Evolutionary conservation across 64 coral and sea anemone species (phyloP).

Genomic region (Platygyra sinensis): DNA sequence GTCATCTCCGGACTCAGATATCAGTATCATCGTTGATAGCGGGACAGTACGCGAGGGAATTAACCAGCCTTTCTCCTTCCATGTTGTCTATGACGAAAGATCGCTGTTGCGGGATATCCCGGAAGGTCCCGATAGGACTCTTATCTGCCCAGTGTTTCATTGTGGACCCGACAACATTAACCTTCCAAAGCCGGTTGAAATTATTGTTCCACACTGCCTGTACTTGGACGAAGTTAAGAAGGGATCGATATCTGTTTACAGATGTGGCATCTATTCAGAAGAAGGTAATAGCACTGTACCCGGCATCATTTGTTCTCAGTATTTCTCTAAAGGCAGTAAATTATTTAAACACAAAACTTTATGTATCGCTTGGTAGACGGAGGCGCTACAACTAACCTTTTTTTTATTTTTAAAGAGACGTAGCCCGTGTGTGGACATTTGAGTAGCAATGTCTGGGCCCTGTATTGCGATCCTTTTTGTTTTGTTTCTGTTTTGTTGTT

Average conservation of each 20-base stretch:
- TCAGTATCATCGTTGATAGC: not conserved
- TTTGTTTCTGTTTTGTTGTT: no score
- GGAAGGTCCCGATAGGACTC: not conserved
- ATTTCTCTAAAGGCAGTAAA: no score
- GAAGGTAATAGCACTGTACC: not conserved
- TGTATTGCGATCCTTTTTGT: no score
- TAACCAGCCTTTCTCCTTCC: constrained; percentile 8
- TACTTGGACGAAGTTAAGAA: constrained; percentile 25
- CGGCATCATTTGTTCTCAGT: no score
- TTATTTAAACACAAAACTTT: no score
- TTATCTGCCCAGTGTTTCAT: constrained; percentile 18
- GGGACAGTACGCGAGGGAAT: not conserved
- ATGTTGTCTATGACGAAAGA: constrained; percentile 11
- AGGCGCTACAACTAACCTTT: no score
- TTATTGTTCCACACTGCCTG: constrained; percentile 26
- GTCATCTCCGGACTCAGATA: not conserved
- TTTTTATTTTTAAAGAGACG: no score
- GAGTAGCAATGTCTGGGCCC: no score
- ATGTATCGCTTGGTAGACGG: no score
- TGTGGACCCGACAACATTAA: constrained; percentile 19
- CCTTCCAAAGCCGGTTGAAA: constrained; percentile 5
- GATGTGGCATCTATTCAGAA: not conserved
- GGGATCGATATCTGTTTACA: not conserved
- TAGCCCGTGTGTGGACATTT: no score
- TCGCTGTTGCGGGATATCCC: constrained; percentile 4